phyloP scores from a whole-genome alignment of 2,113 vertebrate genomes.

The Salminus brasiliensis region DNA sequence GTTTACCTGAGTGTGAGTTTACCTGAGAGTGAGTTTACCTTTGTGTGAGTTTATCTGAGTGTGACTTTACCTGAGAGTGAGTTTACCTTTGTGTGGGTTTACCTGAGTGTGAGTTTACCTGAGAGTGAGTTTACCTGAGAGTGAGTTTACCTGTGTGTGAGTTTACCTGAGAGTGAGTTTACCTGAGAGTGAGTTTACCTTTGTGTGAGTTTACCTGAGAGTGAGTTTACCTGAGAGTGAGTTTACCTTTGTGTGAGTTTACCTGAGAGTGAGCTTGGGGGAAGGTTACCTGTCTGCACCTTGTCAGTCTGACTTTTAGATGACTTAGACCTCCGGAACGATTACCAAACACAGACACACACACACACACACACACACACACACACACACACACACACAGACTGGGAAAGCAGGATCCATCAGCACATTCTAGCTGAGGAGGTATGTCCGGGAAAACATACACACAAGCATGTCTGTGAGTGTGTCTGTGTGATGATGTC shows the following conservation, averaged over 20 bases:
- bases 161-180: background rate
- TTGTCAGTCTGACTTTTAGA: constrained; percentile 16
- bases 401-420: constrained; percentile 23
- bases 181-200: background rate
- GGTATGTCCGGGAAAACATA: constrained; percentile 22
- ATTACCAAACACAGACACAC: constrained; percentile 14
- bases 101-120: background rate
- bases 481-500: background rate
- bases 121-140: background rate
- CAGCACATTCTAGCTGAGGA: background rate
- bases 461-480: constrained; percentile 1
- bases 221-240: background rate
- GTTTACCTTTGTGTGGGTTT: background rate
- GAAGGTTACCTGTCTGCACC: constrained; percentile 37
- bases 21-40: too few species aligned
- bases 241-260: background rate
- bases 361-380: background rate
- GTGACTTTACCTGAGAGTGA: too few species aligned
- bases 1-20: too few species aligned
- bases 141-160: background rate
- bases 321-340: constrained; percentile 24
- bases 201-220: constrained; percentile 12
- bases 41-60: too few species aligned
- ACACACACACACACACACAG: background rate
- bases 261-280: background rate